Conservation (phyloP, 1,140 invertebrate species). For the Megathymus violae region DNA sequence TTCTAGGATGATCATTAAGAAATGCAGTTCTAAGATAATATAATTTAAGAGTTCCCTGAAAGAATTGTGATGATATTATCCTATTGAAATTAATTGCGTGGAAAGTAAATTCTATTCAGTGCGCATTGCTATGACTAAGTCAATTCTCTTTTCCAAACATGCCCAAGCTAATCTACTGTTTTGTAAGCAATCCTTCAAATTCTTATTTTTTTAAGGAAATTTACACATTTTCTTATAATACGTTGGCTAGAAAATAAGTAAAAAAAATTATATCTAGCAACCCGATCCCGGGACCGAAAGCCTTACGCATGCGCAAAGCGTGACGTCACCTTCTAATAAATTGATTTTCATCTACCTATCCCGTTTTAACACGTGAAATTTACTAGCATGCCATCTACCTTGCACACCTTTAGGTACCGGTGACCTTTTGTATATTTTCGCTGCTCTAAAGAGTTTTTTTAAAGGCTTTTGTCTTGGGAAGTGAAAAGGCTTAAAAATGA, state of each 20-base stretch:
- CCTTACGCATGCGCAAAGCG: conserved; percentile 71
- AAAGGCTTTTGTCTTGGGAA: conserved; percentile 73
- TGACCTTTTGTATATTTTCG: conserved; percentile 81
- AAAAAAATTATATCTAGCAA: conserved; percentile 58
- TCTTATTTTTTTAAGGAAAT: neutral
- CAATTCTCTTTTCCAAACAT: no score
- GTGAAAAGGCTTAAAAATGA: conserved; percentile 65
- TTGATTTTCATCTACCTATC: conserved; percentile 82
- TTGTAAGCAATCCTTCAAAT: neutral
- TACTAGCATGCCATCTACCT: conserved; percentile 53
- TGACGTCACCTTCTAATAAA: conserved; percentile 84
- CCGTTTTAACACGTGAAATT: conserved; percentile 45
- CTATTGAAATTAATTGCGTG: no score
- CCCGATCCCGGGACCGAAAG: conserved; percentile 63
- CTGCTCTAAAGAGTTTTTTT: conserved; percentile 67
- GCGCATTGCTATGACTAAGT: no score
- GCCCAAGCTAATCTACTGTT: no score
- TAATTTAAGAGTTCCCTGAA: neutral
- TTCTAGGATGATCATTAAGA: conserved; percentile 14
- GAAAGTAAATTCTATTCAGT: no score
- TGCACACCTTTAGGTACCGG: conserved; percentile 64
- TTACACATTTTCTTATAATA: neutral
- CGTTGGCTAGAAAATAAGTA: neutral
- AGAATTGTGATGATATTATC: no score
- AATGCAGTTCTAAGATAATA: neutral